Percentiles rank a stretch among this genome's conserved stretches.
phyloP scores from a whole-genome alignment of 2,113 vertebrate species.

The Phasianus colchicus region DNA sequence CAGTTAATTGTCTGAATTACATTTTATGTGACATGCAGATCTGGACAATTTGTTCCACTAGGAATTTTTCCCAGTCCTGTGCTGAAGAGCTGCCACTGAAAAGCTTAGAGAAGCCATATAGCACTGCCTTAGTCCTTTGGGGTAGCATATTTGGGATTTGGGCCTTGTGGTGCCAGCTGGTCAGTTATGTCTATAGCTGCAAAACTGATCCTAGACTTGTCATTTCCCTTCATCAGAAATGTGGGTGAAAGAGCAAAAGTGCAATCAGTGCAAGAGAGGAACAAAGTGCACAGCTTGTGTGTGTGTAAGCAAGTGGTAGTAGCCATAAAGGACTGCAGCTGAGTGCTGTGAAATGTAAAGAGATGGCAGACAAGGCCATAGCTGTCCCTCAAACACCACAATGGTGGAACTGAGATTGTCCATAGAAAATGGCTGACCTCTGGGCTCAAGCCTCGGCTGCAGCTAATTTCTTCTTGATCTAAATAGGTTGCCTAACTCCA shows the following conservation, averaged over 20 bases:
- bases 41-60: neutral
- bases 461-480: neutral
- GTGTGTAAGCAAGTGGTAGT: neutral
- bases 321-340: neutral
- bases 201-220: neutral
- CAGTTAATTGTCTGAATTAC: neutral
- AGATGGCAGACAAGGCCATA: neutral
- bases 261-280: neutral
- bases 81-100: neutral
- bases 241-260: neutral
- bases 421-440: neutral
- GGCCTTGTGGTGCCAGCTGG: neutral
- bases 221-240: neutral
- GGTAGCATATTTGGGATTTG: neutral
- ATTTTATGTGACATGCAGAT: neutral
- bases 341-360: neutral
- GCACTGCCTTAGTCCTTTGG: neutral
- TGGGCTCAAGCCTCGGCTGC: neutral
- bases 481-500: neutral
- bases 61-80: neutral
- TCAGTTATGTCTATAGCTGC: neutral
- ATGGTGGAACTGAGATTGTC: neutral
- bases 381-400: neutral
- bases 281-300: accelerated
- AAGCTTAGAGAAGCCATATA: neutral